Evolutionary conservation across 2,797 vertebrate species (phyloP).

Genomic region (Threskiornis aethiopicus): DNA sequence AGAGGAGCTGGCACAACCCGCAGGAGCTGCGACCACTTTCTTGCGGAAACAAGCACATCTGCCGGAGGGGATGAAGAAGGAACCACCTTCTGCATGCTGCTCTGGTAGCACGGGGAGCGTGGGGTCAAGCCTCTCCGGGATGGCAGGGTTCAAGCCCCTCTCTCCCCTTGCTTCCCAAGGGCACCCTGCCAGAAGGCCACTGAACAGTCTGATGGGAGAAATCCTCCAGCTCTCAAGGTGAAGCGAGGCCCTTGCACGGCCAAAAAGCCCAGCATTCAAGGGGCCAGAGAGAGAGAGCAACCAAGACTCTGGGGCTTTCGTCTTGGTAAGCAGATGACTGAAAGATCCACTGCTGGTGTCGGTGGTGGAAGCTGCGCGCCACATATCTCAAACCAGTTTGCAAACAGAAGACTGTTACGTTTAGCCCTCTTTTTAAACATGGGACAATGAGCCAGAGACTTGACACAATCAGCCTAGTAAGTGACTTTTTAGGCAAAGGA

Average conservation of each 20-base stretch:
- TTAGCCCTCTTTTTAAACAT: neutral
- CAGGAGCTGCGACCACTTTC: neutral
- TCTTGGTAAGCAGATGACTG: neutral
- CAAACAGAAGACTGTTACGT: neutral
- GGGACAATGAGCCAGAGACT: neutral
- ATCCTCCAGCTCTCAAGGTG: neutral
- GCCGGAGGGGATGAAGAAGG: neutral
- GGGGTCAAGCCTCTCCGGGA: neutral
- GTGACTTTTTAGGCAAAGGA: slow-evolving; percentile 22
- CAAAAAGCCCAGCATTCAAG: neutral
- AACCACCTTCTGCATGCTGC: neutral
- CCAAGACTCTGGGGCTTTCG: neutral
- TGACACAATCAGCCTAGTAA: neutral
- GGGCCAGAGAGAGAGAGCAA: neutral
- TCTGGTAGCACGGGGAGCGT: neutral
- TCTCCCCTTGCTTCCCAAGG: neutral
- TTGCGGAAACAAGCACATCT: neutral
- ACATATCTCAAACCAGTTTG: neutral
- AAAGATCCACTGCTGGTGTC: neutral
- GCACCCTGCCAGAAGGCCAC: neutral
- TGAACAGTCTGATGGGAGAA: neutral
- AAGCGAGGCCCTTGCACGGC: rapidly evolving
- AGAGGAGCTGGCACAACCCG: neutral
- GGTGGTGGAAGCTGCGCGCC: neutral
- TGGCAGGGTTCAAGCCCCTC: neutral